Conservation (phyloP, 2,888 invertebrate species). For the Drosophila algonquin region DNA sequence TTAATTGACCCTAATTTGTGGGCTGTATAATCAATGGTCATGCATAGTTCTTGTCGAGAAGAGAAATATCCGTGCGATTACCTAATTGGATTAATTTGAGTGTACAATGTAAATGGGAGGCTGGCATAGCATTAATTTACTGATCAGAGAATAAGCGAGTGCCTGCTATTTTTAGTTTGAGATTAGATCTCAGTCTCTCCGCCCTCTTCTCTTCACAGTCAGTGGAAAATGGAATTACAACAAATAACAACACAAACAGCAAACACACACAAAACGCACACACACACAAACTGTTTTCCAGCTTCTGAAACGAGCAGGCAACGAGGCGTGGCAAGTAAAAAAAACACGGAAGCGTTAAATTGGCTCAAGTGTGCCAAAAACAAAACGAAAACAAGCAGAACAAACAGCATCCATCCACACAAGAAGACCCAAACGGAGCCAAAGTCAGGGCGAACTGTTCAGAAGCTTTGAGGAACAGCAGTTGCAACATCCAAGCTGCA, state of each 20-base stretch:
- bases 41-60: conserved; percentile 14
- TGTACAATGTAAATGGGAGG: conserved; percentile 4
- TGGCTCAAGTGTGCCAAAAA: conserved; percentile 56
- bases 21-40: conserved; percentile 36
- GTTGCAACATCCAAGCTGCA: conserved; percentile 7
- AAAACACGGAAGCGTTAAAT: conserved; percentile 69
- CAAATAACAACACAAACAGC: conserved; percentile 7
- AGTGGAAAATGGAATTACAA: neutral
- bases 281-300: conserved; percentile 2
- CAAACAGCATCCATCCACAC: conserved; percentile 14
- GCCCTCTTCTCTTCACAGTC: neutral
- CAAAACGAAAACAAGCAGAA: conserved; percentile 27
- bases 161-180: conserved; percentile 29
- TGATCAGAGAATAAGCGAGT: conserved; percentile 14
- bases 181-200: conserved; percentile 16
- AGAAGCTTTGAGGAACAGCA: conserved; percentile 19
- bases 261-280: conserved; percentile 12
- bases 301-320: conserved; percentile 16
- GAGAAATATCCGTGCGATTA: conserved; percentile 37
- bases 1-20: conserved; percentile 41
- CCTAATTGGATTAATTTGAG: conserved; percentile 38
- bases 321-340: conserved; percentile 51
- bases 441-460: conserved; percentile 17
- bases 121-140: conserved; percentile 7
- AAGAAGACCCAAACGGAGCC: conserved; percentile 22